These are phyloP conservation scores for Crepidodera aurea DNA, from an alignment of 2,888 invertebrate genomes.

Conservation along the genomic window DNA sequence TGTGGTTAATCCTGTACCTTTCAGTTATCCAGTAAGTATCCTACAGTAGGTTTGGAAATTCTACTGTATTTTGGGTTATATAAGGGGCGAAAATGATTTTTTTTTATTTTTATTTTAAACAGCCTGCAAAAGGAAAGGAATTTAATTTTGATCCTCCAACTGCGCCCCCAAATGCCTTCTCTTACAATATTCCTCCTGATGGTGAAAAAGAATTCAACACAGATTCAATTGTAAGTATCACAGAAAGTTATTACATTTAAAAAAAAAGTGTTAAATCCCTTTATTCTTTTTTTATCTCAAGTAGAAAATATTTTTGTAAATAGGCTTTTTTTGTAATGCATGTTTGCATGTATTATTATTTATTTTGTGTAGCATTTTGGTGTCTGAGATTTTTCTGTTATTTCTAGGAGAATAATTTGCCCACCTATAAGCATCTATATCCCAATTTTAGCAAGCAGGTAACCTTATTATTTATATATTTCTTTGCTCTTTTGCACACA, in stretches of 20 bases:
- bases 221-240: conserved; percentile 63
- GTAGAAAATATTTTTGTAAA: no score
- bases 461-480: conserved; percentile 43
- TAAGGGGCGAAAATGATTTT: background rate
- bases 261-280: background rate
- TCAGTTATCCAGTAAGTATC: conserved; percentile 72
- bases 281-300: no score
- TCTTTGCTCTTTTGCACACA: background rate
- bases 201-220: conserved; percentile 71
- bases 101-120: no score
- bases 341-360: conserved; percentile 9
- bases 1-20: conserved; percentile 67
- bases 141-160: conserved; percentile 49
- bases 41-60: no score
- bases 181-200: conserved; percentile 75
- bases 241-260: background rate
- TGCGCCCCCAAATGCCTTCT: conserved; percentile 61
- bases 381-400: conserved; percentile 48
- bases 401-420: conserved; percentile 74
- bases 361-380: conserved; percentile 33
- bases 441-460: conserved; percentile 68
- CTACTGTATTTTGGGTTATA: background rate
- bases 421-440: conserved; percentile 75
- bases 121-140: conserved; percentile 43
- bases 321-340: no score